phyloP scores from a whole-genome alignment of 1,140 invertebrate species.

The Hylyphantes graminicola region DNA sequence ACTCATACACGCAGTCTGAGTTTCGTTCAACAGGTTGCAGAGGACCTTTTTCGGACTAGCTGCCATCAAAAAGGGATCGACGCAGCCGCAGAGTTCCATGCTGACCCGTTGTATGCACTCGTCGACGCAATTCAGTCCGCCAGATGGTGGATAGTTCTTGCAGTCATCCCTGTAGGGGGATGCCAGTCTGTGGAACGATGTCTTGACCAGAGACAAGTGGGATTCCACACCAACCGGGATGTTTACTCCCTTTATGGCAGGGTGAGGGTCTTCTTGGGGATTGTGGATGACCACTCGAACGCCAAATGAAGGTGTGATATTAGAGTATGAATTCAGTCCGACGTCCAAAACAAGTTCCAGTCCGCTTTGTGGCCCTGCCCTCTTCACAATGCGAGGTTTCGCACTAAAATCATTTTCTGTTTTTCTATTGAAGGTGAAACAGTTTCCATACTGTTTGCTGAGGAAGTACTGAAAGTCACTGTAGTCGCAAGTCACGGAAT shows the following conservation, averaged over 20 bases:
- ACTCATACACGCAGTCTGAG: slow-evolving; percentile 10
- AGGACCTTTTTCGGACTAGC: background rate
- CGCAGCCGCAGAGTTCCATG: background rate
- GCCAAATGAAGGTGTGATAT: background rate
- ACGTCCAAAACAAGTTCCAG: background rate
- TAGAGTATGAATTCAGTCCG: background rate
- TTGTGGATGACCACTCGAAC: background rate
- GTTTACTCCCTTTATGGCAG: background rate
- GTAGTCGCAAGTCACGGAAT: background rate
- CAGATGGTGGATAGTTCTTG: background rate
- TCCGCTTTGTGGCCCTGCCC: background rate
- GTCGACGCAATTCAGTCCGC: background rate
- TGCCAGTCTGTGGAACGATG: background rate
- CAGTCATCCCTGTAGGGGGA: slow-evolving; percentile 9
- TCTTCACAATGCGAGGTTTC: background rate
- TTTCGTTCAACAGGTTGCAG: slow-evolving; percentile 21
- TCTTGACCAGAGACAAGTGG: background rate
- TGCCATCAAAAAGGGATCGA: slow-evolving; percentile 3
- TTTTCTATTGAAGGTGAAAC: slow-evolving; percentile 3
- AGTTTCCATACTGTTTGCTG: slow-evolving; percentile 16
- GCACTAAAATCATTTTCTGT: too few species aligned
- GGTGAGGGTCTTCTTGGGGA: background rate
- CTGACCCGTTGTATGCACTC: slow-evolving; percentile 2
- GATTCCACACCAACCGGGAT: background rate
- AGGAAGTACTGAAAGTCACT: slow-evolving; percentile 4